Evolutionary conservation across 2,113 vertebrate genomes (phyloP), one percentile per base, ranked within the genome.

Genomic region (Hymenochirus boettgeri): DNA sequence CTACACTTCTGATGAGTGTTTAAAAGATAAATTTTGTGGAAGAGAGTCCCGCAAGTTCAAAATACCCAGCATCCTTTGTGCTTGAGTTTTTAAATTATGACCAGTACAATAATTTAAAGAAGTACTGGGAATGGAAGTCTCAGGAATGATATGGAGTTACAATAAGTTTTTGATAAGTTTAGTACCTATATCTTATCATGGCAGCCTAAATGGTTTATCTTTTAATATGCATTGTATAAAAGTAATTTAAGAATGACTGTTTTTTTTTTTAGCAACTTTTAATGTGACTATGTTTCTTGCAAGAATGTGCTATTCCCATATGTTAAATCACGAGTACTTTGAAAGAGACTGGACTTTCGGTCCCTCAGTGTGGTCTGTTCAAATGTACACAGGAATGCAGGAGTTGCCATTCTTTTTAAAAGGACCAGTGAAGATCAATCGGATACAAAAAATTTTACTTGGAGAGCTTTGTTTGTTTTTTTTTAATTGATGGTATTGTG

Each of bases 231-330:
- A 19, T 15, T 12, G 12, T 12, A 15, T 46, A 5, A 46, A 11
- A 46, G 42, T 11, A 5, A 46, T 5, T 12, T 46, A 46, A 12
- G 42, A 4, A 11, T 46, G n/a, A 46, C n/a, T 12, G 5, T 5
- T 46, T 12, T 46, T n/a, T 4, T 31, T 31, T 31, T 31, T 5
- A 31, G 29, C 9, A 9, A 4, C 9, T 31, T 31, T 31, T 31
- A 31, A 31, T 31, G 29, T 31, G 29, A 31, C 29, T 31, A 9
- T 31, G n/a, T 31, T 46, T 46, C 42, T 12, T 46, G 42, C 42
- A 46, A 46, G 42, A 46, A 11, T 46, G 42, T 46, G n/a, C 42
- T 11, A 46, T 46, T 12, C 42, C 42, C n/a, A n/a, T n/a, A n/a
- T n/a, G n/a, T n/a, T n/a, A n/a, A n/a, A n/a, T n/a, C n/a, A n/a